Evolutionary conservation across 1,140 invertebrate species (phyloP).

Genomic region (Bombus breviceps): DNA sequence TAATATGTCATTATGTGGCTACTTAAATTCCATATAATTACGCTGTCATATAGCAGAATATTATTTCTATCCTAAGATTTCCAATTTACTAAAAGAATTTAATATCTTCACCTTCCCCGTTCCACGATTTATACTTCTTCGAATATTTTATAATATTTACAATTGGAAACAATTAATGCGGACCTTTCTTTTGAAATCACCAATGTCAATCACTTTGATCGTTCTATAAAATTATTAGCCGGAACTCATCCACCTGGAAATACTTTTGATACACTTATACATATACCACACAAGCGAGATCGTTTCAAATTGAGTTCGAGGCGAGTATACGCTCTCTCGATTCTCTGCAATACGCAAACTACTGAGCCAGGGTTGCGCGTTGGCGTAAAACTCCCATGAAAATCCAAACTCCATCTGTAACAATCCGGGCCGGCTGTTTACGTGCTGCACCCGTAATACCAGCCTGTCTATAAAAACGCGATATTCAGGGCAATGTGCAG

Average conservation of each 20-base stretch:
- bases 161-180: background rate
- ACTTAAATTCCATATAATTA: too few species aligned
- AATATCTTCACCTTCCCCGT: too few species aligned
- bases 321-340: background rate
- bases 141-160: background rate
- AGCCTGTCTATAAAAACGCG: constrained; percentile 19
- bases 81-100: background rate
- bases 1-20: too few species aligned
- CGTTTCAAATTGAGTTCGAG: background rate
- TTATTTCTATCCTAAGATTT: background rate
- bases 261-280: background rate
- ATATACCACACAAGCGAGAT: background rate
- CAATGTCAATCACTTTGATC: background rate
- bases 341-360: background rate
- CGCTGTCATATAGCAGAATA: too few species aligned
- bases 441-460: background rate
- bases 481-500: constrained; percentile 21
- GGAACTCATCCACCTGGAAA: background rate
- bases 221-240: background rate
- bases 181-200: background rate
- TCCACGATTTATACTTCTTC: too few species aligned
- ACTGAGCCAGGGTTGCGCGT: background rate
- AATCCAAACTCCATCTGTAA: constrained; percentile 24
- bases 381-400: constrained; percentile 22
- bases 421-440: constrained; percentile 25